Evolutionary conservation across 2,113 vertebrate species (phyloP).

Genomic region (Oncorhynchus mykiss): DNA sequence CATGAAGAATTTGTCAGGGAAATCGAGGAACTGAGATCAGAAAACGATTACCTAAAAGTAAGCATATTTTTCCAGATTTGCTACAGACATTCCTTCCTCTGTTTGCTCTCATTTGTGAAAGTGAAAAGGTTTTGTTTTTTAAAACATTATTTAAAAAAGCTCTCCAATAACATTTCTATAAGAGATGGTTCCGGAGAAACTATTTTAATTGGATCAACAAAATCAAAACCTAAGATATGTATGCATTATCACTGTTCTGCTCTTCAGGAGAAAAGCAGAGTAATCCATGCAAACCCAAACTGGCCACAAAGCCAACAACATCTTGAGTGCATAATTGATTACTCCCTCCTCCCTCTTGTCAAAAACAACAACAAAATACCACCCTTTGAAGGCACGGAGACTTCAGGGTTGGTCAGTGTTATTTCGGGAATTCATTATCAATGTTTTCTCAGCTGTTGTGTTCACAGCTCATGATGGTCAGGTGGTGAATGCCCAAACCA

Average conservation of each 20-base stretch:
- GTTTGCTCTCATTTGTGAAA: not conserved
- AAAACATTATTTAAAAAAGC: too few species aligned
- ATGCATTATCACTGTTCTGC: not conserved
- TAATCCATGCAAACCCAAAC: not conserved
- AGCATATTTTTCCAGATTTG: slow-evolving; percentile 29
- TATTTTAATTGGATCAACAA: too few species aligned
- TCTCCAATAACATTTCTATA: too few species aligned
- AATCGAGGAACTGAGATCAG: slow-evolving; percentile 93
- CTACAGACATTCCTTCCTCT: not conserved
- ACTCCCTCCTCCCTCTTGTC: not conserved
- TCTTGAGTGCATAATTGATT: not conserved
- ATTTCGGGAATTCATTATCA: not conserved
- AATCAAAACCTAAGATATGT: too few species aligned
- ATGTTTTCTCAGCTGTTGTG: not conserved
- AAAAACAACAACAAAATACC: not conserved
- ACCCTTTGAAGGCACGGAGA: not conserved
- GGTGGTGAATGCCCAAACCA: not conserved
- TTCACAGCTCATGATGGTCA: not conserved
- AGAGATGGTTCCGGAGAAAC: too few species aligned
- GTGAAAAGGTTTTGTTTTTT: not conserved
- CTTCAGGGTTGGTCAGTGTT: not conserved
- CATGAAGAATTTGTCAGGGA: slow-evolving; percentile 87
- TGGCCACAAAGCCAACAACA: not conserved
- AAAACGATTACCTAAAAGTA: slow-evolving; percentile 99
- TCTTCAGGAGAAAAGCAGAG: not conserved